A percentile compares a stretch with the other conserved stretches of the same genome.
phyloP scores from a whole-genome alignment of 2,797 vertebrate genomes.

The Chrosomus eos region DNA sequence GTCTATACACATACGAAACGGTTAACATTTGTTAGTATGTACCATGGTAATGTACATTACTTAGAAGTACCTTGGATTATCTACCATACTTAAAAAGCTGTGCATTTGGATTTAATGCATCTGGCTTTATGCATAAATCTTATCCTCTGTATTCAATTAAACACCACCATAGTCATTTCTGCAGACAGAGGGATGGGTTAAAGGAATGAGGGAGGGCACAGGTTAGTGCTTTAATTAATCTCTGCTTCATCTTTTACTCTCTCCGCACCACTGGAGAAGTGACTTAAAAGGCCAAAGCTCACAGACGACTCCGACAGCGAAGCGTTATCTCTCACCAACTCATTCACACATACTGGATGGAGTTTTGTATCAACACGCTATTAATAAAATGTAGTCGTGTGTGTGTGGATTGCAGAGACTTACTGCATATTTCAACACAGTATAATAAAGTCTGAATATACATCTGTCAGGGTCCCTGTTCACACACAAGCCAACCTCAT shows the following conservation, averaged over 20 bases:
- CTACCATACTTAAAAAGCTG: not conserved
- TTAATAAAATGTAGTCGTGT: conserved; percentile 40
- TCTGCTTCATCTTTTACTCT: conserved; percentile 53
- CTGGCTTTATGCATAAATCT: conserved; percentile 3
- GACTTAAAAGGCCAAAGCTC: conserved; percentile 60
- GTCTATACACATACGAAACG: not conserved
- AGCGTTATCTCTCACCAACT: conserved; percentile 24
- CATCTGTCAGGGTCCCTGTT: conserved; percentile 73
- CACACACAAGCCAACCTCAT: conserved; percentile 22
- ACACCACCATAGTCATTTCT: conserved; percentile 3
- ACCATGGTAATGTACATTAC: not conserved
- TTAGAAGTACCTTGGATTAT: not conserved
- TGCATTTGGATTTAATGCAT: not conserved
- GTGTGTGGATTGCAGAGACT: conserved; percentile 63
- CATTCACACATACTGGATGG: conserved; percentile 39
- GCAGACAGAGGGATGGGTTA: conserved; percentile 23
- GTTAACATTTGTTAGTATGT: not conserved
- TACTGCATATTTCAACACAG: conserved; percentile 86
- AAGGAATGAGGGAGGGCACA: conserved; percentile 44
- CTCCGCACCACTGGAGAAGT: conserved; percentile 57
- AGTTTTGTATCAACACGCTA: conserved; percentile 19
- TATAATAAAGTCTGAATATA: conserved; percentile 83
- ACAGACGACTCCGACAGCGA: conserved; percentile 72
- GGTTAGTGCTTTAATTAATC: conserved; percentile 61
- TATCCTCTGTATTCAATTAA: conserved; percentile 35